These are phyloP conservation scores for Poicephalus meyeri DNA, from an alignment of 2,113 vertebrate genomes.

Conservation along the genomic window DNA sequence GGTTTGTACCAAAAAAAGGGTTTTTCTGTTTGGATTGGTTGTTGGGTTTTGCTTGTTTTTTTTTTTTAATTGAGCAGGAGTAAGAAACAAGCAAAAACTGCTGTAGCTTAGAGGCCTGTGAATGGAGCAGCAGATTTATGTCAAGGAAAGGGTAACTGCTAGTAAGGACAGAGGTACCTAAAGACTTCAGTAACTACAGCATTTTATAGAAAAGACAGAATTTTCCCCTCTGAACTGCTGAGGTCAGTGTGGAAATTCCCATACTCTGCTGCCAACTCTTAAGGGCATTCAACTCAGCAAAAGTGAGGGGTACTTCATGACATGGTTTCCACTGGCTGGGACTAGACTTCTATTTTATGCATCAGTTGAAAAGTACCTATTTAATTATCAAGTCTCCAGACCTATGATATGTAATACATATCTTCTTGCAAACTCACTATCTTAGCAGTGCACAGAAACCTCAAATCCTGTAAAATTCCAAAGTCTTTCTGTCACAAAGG, in stretches of 20 bases:
- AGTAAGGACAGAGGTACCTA: not conserved
- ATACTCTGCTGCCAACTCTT: not conserved
- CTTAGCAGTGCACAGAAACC: not conserved
- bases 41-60: not conserved
- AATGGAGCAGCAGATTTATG: not conserved
- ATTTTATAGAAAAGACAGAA: not conserved
- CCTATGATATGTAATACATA: not conserved
- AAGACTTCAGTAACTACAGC: not conserved
- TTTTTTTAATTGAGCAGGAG: not conserved
- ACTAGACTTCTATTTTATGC: not conserved
- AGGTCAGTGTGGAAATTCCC: not conserved
- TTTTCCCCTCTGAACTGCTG: not conserved
- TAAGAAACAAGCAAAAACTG: not conserved
- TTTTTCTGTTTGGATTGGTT: not conserved
- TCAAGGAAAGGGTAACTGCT: not conserved
- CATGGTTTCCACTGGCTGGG: not conserved
- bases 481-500: not conserved
- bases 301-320: not conserved
- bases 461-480: not conserved
- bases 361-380: not conserved
- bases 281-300: not conserved
- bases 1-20: not conserved
- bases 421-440: not conserved
- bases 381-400: not conserved
- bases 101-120: not conserved